phyloP scores from a whole-genome alignment of 2,113 vertebrate species.

The Zingel zingel region DNA sequence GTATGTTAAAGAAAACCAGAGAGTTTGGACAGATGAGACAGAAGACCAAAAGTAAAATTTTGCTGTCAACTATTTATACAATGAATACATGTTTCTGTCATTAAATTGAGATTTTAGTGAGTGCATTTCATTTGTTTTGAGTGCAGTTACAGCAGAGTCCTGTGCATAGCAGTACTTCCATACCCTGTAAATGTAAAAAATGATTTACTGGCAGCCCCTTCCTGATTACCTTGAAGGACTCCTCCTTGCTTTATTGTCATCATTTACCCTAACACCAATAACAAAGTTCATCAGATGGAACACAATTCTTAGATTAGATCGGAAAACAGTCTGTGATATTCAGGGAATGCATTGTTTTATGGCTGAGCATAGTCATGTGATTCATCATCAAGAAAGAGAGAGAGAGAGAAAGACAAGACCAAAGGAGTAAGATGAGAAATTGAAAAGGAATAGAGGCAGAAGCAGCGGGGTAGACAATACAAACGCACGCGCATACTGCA shows the following conservation, averaged over 20 bases:
- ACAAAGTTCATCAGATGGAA: constrained; percentile 7
- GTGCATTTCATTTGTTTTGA: neutral
- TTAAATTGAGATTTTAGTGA: neutral
- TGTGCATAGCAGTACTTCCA: neutral
- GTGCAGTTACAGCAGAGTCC: neutral
- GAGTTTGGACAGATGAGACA: neutral
- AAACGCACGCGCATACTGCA: neutral
- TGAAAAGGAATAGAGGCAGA: neutral
- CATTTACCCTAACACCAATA: neutral
- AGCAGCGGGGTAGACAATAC: neutral
- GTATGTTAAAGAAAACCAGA: neutral
- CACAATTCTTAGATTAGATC: neutral
- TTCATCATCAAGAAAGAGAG: neutral
- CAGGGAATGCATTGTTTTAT: neutral
- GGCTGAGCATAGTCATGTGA: neutral
- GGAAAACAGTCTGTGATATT: neutral
- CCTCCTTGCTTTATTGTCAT: neutral
- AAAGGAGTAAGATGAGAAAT: neutral
- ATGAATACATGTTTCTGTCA: neutral
- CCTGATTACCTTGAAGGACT: neutral
- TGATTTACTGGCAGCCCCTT: neutral
- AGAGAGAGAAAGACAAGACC: neutral
- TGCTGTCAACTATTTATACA: neutral
- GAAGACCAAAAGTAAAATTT: neutral
- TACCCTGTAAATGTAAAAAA: neutral